Conservation (phyloP, 1,140 invertebrate genomes). For the Phthorimaea operculella region DNA sequence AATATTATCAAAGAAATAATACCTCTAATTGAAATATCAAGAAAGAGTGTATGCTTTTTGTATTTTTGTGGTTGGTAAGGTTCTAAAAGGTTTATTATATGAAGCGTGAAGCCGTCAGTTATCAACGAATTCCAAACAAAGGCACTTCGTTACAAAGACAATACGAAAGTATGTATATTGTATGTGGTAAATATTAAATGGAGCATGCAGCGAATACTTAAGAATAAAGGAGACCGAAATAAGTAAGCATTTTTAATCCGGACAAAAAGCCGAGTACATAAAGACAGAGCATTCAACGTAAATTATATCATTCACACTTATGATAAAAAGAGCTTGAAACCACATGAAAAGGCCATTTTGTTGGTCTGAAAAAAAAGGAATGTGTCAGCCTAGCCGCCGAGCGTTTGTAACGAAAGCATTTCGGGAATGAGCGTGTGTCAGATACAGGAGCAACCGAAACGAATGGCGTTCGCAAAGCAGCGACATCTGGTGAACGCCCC, state of each 20-base stretch:
- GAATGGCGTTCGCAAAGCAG: slow-evolving; percentile 27
- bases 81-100: no score
- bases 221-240: no score
- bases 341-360: neutral
- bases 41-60: no score
- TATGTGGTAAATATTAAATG: no score
- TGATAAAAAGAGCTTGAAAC: neutral
- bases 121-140: no score
- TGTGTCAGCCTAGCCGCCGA: neutral
- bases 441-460: slow-evolving; percentile 30
- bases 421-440: slow-evolving; percentile 39
- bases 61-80: no score
- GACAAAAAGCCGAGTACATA: neutral
- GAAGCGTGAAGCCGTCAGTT: no score
- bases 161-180: no score
- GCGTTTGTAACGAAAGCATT: slow-evolving; percentile 42
- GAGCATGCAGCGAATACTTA: no score
- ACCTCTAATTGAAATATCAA: no score
- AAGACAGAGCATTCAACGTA: neutral
- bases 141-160: no score
- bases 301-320: neutral
- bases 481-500: neutral
- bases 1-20: no score
- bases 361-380: neutral
- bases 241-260: neutral